A percentile compares a stretch with the other conserved stretches of the same genome.
Conservation (phyloP, 2,113 vertebrate species). For the Eira barbara region DNA sequence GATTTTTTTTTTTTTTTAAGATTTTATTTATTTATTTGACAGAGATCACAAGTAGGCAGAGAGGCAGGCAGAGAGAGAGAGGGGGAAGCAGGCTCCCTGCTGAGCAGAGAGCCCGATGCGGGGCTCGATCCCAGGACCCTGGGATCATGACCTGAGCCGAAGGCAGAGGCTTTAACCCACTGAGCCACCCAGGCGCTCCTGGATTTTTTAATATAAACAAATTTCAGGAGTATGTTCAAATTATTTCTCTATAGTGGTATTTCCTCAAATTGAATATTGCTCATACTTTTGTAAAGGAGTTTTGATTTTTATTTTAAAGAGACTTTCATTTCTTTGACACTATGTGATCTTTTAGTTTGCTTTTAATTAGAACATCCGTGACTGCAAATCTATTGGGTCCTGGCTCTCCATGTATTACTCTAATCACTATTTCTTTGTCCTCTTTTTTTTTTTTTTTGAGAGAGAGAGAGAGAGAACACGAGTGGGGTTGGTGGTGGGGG, state of each 20-base stretch:
- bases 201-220: neutral
- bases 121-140: no score
- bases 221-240: neutral
- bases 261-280: constrained; percentile 14
- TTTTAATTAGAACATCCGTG: neutral
- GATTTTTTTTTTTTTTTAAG: no score
- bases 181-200: no score
- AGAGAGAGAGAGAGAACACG: no score
- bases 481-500: no score
- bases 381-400: neutral
- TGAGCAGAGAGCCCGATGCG: no score
- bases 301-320: constrained; percentile 22
- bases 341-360: neutral
- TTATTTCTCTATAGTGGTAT: constrained; percentile 12
- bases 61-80: no score
- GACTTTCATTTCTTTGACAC: neutral
- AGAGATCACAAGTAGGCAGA: no score
- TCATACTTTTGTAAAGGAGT: neutral
- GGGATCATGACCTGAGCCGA: no score
- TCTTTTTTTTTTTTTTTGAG: neutral
- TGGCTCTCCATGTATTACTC: neutral
- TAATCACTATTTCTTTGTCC: neutral
- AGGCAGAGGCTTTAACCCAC: no score
- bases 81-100: no score
- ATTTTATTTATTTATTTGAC: no score